Evolutionary conservation across 2,797 vertebrate species (phyloP), one percentile per base, ranked within the genome.

Genomic region (Kryptolebias ocellatus): DNA sequence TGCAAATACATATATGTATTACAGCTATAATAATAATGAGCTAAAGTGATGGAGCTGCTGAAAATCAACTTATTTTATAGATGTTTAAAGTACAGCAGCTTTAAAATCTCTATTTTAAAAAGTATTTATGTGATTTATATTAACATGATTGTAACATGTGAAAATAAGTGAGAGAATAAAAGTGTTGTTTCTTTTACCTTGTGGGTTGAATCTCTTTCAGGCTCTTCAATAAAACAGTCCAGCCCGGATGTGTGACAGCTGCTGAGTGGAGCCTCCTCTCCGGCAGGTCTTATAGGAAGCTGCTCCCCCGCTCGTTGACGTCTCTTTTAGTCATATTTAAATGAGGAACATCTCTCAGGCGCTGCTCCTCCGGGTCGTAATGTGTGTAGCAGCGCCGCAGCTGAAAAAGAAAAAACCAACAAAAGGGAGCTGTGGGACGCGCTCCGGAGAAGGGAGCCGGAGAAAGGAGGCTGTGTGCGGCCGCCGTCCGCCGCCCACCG

Each of bases 381-480:
- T 61, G 6, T 1, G 4, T 3, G 53, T 49, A 15, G 14, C 14
- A 64, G 20, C 20, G 0, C 59, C 51, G 53, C 73, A 61, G 53
- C 45, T 24, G 20, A 24, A 24, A 24, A 24, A 24, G 20, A 24
- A 24, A 24, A 24, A 24, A 24, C 20, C 1, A 24, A 24, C 20
- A 24, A 24, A 24, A 24, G 20, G 20, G 20, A 24, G 20, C 20
- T 24, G 20, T 24, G 46, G 57, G 46, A 63, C 57, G 84, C 79
- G 75, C 73, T 69, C 20, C 14, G 3, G 27, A 6, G 49, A 15
- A 59, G 66, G 44, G 45, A 3, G 60, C 70, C 66, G 67, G 63
- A 89, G 86, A 92, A 93, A 78, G 70, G 74, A 51, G 86, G 4
- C 83, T 91, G 84, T 90, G 86, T 91, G 67, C 76, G 17, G 63